Base-by-base conservation (phyloP, 2,888 invertebrate genomes). In the Drosophila barbarae region DNA sequence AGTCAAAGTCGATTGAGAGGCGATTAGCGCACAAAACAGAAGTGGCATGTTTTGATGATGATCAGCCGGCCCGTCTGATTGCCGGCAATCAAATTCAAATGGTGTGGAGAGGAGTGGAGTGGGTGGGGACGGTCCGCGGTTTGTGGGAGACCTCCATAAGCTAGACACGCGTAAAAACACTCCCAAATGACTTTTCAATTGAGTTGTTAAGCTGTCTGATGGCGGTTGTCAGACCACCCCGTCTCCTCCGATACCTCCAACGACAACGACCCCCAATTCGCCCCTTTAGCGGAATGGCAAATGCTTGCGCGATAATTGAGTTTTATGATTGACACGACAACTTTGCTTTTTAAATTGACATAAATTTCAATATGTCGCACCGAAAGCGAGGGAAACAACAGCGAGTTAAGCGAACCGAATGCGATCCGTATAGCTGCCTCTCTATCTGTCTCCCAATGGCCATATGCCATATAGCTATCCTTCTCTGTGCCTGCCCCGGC, bases 351-450 rank as follows among this genome's bases (percentile, higher is more conserved):
- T 83, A 83, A 83, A 83, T 79, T 84, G 83, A 84, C 86, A 87
- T 87, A 86, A 87, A 87, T 87, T 87, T 86, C 84, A 87, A 86
- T 86, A 86, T 86, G 85, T 82, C 80, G 79, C 81, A 18, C 44
- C 69, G 51, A 60, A 57, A 75, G 41, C 53, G 38, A 50, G 51
- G 55, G 46, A 67, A 36, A 50, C 60, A 61, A 65, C 57, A 26
- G 52, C 66, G 38, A 66, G 67, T 57, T 51, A 61, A 71, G 44
- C 55, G 58, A 69, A 65, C 61, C 57, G 55, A 72, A 75, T 52
- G 66, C 63, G 64, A 58, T 58, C 56, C 59, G 47, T 46, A 10
- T 42, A 18, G 41, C 41, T 42, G 41, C n/a, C 30, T 23, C 10
- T 66, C 53, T 65, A 61, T 74, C 68, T 69, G 7, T 42, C 42